phyloP scores from a whole-genome alignment of 2,888 invertebrate species.

The Cataglyphis albicans region DNA sequence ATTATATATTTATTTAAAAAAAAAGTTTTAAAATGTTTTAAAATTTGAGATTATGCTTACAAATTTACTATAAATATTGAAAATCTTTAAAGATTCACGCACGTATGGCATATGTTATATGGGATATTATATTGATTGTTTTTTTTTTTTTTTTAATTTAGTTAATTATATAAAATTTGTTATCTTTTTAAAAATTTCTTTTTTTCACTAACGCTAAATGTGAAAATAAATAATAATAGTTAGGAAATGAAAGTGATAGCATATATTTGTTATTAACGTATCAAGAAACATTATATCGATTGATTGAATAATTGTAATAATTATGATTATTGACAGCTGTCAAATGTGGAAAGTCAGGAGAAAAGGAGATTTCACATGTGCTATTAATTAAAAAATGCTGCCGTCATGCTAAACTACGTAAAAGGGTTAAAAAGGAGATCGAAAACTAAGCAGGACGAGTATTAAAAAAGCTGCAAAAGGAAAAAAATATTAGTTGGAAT shows the following conservation, averaged over 20 bases:
- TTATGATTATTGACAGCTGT: slow-evolving; percentile 16
- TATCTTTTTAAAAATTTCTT: neutral
- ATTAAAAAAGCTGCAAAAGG: neutral
- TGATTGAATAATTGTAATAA: slow-evolving; percentile 37
- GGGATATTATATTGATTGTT: neutral
- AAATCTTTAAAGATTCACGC: neutral
- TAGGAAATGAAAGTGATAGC: neutral
- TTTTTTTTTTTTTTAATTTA: neutral
- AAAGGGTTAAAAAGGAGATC: slow-evolving; percentile 35
- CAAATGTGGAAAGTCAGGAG: slow-evolving; percentile 27
- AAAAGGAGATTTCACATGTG: slow-evolving; percentile 25
- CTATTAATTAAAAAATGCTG: slow-evolving; percentile 15
- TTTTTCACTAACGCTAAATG: neutral
- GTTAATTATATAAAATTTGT: neutral
- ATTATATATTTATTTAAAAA: neutral
- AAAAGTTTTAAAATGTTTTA: neutral
- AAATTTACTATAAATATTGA: neutral
- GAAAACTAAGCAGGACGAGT: slow-evolving; percentile 2
- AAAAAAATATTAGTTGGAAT: slow-evolving; percentile 1
- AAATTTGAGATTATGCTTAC: neutral
- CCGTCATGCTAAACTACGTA: neutral
- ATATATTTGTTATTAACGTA: neutral
- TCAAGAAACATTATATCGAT: neutral
- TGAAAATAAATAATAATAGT: slow-evolving; percentile 20
- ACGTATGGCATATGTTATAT: neutral